Base-by-base conservation (phyloP, 2,888 invertebrate species). In the Hecatera dysodea region DNA sequence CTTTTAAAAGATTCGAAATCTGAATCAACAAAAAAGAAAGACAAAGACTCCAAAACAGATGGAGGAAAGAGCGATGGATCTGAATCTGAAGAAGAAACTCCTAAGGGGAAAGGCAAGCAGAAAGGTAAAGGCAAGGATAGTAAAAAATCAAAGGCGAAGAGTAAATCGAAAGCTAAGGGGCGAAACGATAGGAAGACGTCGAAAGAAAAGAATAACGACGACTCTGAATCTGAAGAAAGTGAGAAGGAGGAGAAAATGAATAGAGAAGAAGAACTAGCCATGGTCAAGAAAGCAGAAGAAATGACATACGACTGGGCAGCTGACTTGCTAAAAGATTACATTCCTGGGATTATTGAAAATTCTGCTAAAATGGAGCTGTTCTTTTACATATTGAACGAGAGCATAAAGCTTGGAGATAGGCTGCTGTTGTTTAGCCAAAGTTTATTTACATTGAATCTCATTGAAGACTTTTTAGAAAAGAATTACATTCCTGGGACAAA, bases 391-490 rank as follows among this genome's bases (percentile, higher is more conserved):
- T 96, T 99, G 61, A 98, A 98, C 82, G 98, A 99, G 92, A 98
- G 99, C 80, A 97, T 99, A 66, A 96, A 97, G 72, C 92, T 98
- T 75, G 99, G 98, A 1, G 99, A 99, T 93, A 97, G 99, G 76
- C 96, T 99, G 71, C 96, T 99, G 67, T 97, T 99, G 6, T 99
- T 99, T 92, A 99, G 99, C 87, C 99, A 99, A 93, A 99, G 99
- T 87, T 96, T 99, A 72, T 98, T 99, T 85, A 99, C 99, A 0
- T 95, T 99, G 81, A 98, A 99, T 96, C 96, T 99, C 74, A 98
- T 99, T 76, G 99, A 99, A 96, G 98, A 98, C 90, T 99, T 99
- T 92, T 96, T 99, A 79, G 98, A 98, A 88, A 97, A 97, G 88
- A 97, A 97, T 86, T 95, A 93, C 78, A 97, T 97, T 86, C 97